Conservation (phyloP, 2,888 invertebrate species). For the Agapostemon virescens region DNA sequence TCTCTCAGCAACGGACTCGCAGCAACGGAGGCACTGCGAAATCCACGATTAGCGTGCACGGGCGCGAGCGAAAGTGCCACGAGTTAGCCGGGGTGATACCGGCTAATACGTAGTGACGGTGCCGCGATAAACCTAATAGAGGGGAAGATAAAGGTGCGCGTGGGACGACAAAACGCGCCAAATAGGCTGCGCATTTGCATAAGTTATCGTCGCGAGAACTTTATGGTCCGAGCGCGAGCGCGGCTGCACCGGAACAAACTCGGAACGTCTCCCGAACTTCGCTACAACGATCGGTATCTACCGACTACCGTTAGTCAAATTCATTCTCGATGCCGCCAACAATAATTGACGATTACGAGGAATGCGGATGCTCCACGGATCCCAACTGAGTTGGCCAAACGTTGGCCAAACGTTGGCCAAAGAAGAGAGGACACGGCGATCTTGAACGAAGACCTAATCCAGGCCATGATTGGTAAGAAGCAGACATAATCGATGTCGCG, state of each 20-base stretch:
- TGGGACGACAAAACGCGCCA: constrained; percentile 24
- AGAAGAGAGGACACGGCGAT: no score
- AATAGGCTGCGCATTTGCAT: constrained; percentile 33
- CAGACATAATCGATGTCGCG: no score
- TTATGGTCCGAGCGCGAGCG: constrained; percentile 16
- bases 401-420: no score
- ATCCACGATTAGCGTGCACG: constrained; percentile 22
- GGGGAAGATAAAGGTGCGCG: constrained; percentile 42
- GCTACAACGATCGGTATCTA: no score
- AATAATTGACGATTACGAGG: no score
- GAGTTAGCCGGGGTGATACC: constrained; percentile 29
- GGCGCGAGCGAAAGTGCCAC: constrained; percentile 28
- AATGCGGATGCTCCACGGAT: no score
- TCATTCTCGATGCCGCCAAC: no score
- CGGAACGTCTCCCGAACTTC: background rate
- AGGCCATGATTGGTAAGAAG: no score
- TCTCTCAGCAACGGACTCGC: constrained; percentile 41
- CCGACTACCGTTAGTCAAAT: no score
- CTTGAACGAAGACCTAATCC: no score
- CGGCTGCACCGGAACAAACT: background rate
- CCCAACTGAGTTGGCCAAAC: no score
- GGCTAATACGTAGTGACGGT: constrained; percentile 42
- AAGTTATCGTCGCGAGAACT: constrained; percentile 28
- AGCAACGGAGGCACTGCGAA: constrained; percentile 8
- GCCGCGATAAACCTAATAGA: constrained; percentile 44